Evolutionary conservation across 1,140 invertebrate species (phyloP).

Genomic region (Halictus rubicundus): DNA sequence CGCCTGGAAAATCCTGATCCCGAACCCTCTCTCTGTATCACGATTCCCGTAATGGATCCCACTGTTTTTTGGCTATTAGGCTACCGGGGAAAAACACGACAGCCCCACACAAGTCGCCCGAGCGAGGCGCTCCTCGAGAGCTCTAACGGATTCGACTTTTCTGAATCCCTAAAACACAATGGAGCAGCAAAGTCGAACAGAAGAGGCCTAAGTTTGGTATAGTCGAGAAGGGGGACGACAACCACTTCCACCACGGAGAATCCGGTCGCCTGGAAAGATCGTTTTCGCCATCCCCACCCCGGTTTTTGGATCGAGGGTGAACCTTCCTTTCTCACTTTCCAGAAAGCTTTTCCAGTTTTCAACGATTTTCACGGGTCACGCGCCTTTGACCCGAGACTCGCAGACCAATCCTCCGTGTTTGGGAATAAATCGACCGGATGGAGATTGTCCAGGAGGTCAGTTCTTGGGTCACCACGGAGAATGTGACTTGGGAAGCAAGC

Average conservation of each 20-base stretch:
- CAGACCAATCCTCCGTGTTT: no score
- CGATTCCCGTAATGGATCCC: constrained; percentile 8
- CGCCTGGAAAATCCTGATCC: not conserved
- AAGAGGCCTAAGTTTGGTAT: not conserved
- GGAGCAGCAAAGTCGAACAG: constrained; percentile 14
- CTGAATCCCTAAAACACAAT: constrained; percentile 21
- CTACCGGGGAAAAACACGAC: no score
- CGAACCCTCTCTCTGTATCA: not conserved
- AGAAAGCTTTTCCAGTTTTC: no score
- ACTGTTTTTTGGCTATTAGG: not conserved
- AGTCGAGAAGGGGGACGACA: not conserved
- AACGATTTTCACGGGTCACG: no score
- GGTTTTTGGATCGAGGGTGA: not conserved
- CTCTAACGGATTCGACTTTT: constrained; percentile 42
- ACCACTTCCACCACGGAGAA: not conserved
- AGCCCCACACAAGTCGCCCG: not conserved
- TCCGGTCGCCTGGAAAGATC: constrained; percentile 18
- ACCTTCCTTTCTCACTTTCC: no score
- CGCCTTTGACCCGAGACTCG: no score
- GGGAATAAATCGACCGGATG: no score
- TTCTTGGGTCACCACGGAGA: no score
- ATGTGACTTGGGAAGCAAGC: no score
- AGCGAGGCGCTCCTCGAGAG: not conserved
- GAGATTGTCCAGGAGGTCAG: no score
- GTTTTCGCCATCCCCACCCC: not conserved